phyloP scores from a whole-genome alignment of 35 echinoderm and acorn worm species.

The Diadema setosum region DNA sequence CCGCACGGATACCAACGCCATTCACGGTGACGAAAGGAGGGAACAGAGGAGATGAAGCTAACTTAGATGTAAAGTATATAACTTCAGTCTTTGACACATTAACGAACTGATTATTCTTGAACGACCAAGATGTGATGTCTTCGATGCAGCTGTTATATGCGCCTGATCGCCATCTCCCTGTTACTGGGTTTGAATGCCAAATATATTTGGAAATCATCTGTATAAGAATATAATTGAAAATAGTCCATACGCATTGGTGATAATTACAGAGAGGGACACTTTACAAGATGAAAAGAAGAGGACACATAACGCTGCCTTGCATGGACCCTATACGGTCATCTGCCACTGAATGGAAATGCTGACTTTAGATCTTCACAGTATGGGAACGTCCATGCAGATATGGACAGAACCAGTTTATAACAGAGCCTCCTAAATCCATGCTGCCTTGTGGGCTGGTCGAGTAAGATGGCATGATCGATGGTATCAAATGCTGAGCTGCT shows the following conservation, averaged over 20 bases:
- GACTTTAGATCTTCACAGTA: neutral
- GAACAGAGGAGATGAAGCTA: neutral
- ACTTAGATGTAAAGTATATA: neutral
- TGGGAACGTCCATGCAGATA: neutral
- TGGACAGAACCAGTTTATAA: conserved; percentile 16
- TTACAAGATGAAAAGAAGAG: conserved; percentile 4
- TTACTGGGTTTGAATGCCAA: neutral
- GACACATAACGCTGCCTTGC: neutral
- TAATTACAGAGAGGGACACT: neutral
- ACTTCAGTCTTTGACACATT: neutral
- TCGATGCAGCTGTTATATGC: neutral
- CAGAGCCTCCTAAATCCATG: conserved; percentile 38
- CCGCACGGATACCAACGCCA: neutral
- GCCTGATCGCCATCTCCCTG: neutral
- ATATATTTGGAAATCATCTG: conserved; percentile 28
- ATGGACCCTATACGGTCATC: neutral
- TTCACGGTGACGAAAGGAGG: neutral
- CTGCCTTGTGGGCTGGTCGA: neutral
- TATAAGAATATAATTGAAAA: neutral
- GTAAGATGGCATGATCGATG: conserved; percentile 35
- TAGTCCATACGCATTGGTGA: neutral
- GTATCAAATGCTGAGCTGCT: conserved; percentile 80
- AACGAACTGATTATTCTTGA: neutral
- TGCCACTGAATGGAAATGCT: neutral
- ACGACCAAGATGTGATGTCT: neutral